Evolutionary conservation across 2,797 vertebrate species (phyloP).

Genomic region (Pogonophryne albipinna): DNA sequence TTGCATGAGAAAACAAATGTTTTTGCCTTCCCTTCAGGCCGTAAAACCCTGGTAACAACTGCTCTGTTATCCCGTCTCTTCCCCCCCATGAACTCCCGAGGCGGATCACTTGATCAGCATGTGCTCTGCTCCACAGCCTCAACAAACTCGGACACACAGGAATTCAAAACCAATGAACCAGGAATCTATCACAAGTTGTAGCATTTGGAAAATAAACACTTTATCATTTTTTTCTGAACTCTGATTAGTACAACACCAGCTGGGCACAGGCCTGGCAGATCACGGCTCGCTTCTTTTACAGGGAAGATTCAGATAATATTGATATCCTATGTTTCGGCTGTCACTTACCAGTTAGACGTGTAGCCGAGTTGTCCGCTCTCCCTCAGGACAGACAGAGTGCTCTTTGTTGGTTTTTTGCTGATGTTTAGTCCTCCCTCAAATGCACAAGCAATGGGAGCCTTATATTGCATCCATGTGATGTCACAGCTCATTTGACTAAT

Average conservation of each 20-base stretch:
- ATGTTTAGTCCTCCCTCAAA: conserved; percentile 79
- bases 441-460: conserved; percentile 77
- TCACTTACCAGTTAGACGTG: conserved; percentile 76
- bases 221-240: not conserved
- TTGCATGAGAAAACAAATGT: too few species aligned
- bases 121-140: conserved; percentile 69
- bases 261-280: not conserved
- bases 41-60: conserved; percentile 71
- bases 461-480: conserved; percentile 85
- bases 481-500: conserved; percentile 86
- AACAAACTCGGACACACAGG: conserved; percentile 59
- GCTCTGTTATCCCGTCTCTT: conserved; percentile 73
- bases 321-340: conserved; percentile 24
- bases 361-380: conserved; percentile 58
- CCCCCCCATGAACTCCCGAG: conserved; percentile 60
- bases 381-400: conserved; percentile 72
- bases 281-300: not conserved
- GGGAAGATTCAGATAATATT: conserved; percentile 18
- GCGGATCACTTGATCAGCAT: conserved; percentile 87
- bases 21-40: conserved; percentile 41
- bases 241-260: not conserved
- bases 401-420: conserved; percentile 81
- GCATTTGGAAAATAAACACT: conserved; percentile 4
- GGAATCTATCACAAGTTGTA: conserved; percentile 25
- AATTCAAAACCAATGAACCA: conserved; percentile 49